Evolutionary conservation across 2,113 vertebrate species (phyloP).

Genomic region (Ifrita kowaldi): DNA sequence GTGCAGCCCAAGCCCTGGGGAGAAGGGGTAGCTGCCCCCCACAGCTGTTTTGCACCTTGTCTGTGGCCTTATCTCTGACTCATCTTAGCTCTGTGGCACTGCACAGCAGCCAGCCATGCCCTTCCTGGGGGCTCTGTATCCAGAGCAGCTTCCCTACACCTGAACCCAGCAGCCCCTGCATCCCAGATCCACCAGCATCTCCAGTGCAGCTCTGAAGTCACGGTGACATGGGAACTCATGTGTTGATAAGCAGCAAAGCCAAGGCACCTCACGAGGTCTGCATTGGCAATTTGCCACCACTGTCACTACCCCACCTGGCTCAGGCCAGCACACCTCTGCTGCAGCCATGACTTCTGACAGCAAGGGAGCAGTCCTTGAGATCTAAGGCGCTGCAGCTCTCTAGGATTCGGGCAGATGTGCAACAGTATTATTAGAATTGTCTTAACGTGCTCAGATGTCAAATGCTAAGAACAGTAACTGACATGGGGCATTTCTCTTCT

Average conservation of each 20-base stretch:
- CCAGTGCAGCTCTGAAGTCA: accelerated
- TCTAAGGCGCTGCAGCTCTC: neutral
- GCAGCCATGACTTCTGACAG: neutral
- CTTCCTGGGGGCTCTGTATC: neutral
- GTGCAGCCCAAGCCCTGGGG: neutral
- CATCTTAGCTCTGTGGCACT: neutral
- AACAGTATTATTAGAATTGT: neutral
- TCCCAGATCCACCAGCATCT: neutral
- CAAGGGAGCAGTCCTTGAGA: neutral
- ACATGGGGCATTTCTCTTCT: neutral
- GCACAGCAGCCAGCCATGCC: neutral
- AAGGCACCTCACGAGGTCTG: neutral
- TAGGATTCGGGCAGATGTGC: neutral
- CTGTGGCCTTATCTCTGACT: neutral
- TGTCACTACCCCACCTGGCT: neutral
- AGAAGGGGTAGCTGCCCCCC: neutral
- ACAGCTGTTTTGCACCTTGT: neutral
- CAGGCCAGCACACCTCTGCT: neutral
- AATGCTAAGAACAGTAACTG: neutral
- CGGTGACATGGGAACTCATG: accelerated
- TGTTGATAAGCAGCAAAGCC: neutral
- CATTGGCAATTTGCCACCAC: neutral
- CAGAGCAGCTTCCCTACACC: neutral
- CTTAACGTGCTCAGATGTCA: neutral
- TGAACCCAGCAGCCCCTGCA: neutral